Percentiles rank a stretch among this genome's conserved stretches.
Conservation (phyloP, 2,797 vertebrate species). For the Sebastes diaconus region DNA sequence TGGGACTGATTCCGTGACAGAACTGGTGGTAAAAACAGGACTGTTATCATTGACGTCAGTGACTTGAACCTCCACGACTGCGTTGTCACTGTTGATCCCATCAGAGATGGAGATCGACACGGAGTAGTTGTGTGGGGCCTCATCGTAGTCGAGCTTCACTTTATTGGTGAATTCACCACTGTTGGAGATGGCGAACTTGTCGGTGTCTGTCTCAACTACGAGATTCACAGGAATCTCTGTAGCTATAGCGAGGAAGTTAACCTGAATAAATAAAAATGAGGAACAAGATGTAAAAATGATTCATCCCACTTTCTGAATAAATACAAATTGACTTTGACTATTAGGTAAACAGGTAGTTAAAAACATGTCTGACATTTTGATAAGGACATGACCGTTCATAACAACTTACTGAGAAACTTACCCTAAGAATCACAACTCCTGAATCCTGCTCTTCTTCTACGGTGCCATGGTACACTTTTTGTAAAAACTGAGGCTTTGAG, state of each 20-base stretch:
- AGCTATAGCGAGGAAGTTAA: not conserved
- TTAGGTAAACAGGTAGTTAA: not conserved
- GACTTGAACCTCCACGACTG: constrained; percentile 74
- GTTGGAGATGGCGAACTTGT: constrained; percentile 69
- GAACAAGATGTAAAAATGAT: not conserved
- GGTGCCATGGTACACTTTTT: constrained; percentile 58
- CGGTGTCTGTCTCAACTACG: constrained; percentile 57
- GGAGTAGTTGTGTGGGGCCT: constrained; percentile 70
- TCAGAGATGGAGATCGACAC: constrained; percentile 80
- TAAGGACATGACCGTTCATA: not conserved
- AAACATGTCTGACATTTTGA: not conserved
- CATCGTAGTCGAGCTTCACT: constrained; percentile 77
- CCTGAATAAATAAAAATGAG: constrained; percentile 50
- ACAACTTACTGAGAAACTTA: constrained; percentile 37
- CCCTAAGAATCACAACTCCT: constrained; percentile 65
- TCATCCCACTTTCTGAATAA: not conserved
- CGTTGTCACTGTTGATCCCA: constrained; percentile 57
- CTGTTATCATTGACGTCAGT: constrained; percentile 84
- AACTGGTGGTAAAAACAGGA: constrained; percentile 67
- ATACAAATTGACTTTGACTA: not conserved
- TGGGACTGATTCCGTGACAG: not conserved
- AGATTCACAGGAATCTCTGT: constrained; percentile 30
- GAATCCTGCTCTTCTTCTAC: constrained; percentile 75
- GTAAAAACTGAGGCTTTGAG: constrained; percentile 76
- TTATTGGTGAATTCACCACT: constrained; percentile 70